Conservation (phyloP, 2,797 vertebrate genomes). For the Neomorphus geoffroyi region DNA sequence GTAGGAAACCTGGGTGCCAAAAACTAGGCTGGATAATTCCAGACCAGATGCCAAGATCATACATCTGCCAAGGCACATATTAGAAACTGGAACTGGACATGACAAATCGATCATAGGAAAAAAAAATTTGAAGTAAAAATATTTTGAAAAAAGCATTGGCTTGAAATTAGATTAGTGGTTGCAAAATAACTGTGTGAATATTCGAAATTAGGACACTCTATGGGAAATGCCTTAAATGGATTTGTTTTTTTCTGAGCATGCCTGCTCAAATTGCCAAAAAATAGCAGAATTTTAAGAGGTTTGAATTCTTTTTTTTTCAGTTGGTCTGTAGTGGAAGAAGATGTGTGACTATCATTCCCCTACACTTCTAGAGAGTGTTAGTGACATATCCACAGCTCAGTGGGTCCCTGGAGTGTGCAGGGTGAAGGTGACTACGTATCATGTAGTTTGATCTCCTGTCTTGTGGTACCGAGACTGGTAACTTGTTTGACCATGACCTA, state of each 20-base stretch:
- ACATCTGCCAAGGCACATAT: not conserved
- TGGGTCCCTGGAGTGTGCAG: not conserved
- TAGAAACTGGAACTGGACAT: not conserved
- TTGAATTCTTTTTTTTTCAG: not conserved
- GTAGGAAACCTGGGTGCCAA: not conserved
- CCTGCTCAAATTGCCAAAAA: not conserved
- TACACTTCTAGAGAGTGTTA: not conserved
- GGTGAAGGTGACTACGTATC: not conserved
- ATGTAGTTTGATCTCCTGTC: not conserved
- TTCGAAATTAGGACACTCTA: not conserved
- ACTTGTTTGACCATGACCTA: not conserved
- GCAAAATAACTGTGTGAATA: not conserved
- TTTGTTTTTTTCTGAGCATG: not conserved
- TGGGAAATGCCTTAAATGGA: not conserved
- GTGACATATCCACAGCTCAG: rapidly evolving
- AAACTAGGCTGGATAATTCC: not conserved
- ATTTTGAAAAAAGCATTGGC: not conserved
- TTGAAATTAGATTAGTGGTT: not conserved
- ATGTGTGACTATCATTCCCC: not conserved
- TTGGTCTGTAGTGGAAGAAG: not conserved
- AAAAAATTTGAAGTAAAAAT: not conserved
- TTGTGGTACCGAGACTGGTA: not conserved
- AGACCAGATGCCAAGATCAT: not conserved
- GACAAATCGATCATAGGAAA: not conserved
- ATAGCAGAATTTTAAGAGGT: not conserved